These are phyloP conservation scores for Squalus acanthias DNA, from an alignment of 2,797 vertebrate species.

Conservation along the genomic window DNA sequence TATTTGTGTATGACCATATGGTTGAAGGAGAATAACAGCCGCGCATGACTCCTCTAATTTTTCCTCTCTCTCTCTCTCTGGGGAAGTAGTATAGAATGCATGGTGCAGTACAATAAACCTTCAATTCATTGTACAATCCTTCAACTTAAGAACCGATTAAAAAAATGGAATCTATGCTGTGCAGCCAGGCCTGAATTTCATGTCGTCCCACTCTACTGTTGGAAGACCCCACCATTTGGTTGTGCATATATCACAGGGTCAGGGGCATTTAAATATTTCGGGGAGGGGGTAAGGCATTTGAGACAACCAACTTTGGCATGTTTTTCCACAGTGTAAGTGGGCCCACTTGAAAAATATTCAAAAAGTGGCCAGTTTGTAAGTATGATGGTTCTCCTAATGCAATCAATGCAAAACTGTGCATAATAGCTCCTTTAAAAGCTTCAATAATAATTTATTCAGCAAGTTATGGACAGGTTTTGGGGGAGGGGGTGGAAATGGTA, in stretches of 20 bases:
- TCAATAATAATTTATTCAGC: neutral
- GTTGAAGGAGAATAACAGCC: neutral
- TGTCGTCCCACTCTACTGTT: neutral
- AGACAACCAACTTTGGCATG: neutral
- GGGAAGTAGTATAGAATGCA: neutral
- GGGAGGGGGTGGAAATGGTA: neutral
- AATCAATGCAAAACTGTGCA: neutral
- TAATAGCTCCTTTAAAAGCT: neutral
- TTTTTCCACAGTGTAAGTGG: neutral
- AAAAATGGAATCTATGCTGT: neutral
- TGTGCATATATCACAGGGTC: no score
- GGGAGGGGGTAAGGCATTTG: neutral
- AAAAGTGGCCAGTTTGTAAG: neutral
- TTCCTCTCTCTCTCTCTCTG: neutral
- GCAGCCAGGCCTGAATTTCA: neutral
- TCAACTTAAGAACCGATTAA: neutral
- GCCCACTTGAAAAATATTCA: neutral
- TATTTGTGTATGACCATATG: neutral
- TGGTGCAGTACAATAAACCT: neutral
- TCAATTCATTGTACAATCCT: neutral
- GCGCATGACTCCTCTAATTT: neutral
- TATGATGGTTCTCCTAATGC: neutral
- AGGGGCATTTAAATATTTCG: neutral
- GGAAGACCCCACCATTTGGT: neutral
- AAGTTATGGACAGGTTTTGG: neutral